Evolutionary conservation across 2,797 vertebrate species (phyloP).

Genomic region (Rhynchotus rufescens): DNA sequence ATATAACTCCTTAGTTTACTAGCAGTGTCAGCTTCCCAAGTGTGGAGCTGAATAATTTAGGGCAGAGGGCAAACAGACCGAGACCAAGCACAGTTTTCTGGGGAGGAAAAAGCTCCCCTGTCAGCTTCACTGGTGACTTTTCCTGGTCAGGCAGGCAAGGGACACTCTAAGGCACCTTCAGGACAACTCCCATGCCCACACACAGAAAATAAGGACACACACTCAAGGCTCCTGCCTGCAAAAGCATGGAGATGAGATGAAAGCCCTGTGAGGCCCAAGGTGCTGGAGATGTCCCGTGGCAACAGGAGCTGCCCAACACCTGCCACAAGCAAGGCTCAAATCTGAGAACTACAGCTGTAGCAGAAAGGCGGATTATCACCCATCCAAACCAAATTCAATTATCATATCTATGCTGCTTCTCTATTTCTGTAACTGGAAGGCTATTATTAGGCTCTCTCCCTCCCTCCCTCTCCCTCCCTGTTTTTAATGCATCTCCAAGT

Average conservation of each 20-base stretch:
- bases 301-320: conserved; percentile 55
- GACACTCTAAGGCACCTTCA: neutral
- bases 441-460: conserved; percentile 81
- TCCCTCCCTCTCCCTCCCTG: conserved; percentile 71
- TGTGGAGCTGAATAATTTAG: conserved; percentile 23
- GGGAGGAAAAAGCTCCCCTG: neutral
- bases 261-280: rapidly evolving
- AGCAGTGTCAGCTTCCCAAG: conserved; percentile 35
- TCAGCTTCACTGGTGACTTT: neutral
- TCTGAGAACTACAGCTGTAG: conserved; percentile 84
- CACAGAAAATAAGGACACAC: neutral
- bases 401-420: conserved; percentile 81
- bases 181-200: neutral
- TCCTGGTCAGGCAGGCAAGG: neutral
- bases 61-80: neutral
- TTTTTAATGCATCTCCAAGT: conserved; percentile 79
- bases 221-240: neutral
- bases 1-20: conserved; percentile 10
- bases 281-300: neutral
- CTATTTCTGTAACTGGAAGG: conserved; percentile 81
- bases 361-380: conserved; percentile 81
- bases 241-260: neutral
- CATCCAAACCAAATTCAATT: conserved; percentile 84
- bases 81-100: neutral
- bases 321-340: conserved; percentile 65